Evolutionary conservation across 2,113 vertebrate genomes (phyloP).

Genomic region (Tachycineta bicolor): DNA sequence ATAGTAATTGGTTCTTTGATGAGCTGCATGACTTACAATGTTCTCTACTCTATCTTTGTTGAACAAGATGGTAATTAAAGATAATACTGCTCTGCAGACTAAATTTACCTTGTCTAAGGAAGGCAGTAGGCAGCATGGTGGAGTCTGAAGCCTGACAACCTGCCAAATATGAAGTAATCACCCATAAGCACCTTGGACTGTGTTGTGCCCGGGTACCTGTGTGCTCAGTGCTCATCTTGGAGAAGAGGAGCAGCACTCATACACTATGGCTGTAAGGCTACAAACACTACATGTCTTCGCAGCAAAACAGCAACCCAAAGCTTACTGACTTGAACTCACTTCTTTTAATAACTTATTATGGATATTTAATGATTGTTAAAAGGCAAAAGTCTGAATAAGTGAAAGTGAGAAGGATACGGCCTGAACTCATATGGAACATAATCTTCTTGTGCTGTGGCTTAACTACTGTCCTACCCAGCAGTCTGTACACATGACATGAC

Average conservation of each 20-base stretch:
- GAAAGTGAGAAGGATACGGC: background rate
- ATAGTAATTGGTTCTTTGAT: background rate
- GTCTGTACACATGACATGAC: background rate
- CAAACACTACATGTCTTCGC: background rate
- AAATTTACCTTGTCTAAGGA: background rate
- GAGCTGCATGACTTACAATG: background rate
- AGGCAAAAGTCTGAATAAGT: background rate
- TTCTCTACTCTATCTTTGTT: background rate
- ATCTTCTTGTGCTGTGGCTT: background rate
- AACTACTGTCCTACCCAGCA: background rate
- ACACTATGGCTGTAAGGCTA: background rate
- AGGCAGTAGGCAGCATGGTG: background rate
- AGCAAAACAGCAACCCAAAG: background rate
- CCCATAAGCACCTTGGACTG: background rate
- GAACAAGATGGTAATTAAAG: constrained; percentile 46
- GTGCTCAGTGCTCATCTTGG: background rate
- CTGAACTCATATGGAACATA: background rate
- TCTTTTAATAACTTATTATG: background rate
- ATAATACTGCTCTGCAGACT: background rate
- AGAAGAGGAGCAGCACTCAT: background rate
- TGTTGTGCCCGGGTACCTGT: background rate
- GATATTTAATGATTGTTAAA: background rate
- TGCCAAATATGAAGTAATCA: background rate
- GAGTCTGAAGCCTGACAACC: background rate
- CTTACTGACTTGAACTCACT: background rate